Evolutionary conservation across 2,888 invertebrate species (phyloP).

Genomic region (Nephrotoma guestfalica): DNA sequence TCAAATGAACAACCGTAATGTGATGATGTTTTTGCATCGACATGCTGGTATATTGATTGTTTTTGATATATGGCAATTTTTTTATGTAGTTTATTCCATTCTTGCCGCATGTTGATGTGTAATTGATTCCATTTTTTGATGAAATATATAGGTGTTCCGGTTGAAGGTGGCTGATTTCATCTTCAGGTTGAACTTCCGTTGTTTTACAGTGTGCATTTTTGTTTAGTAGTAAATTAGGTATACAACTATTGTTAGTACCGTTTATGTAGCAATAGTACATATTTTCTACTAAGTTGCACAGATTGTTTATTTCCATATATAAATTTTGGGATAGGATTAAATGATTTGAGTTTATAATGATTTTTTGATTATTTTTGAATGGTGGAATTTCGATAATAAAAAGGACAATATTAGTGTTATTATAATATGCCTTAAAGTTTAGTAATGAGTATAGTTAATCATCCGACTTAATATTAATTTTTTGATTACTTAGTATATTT

Average conservation of each 20-base stretch:
- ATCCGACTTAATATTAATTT: background rate
- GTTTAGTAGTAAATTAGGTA: too few relatives aligned
- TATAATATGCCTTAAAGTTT: background rate
- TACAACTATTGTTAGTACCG: background rate
- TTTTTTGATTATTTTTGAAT: background rate
- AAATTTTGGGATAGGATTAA: background rate
- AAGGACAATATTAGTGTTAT: background rate
- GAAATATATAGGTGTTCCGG: background rate
- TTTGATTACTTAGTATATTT: background rate
- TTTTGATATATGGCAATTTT: too few relatives aligned
- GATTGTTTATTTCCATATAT: background rate
- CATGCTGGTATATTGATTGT: too few relatives aligned
- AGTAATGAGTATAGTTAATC: background rate
- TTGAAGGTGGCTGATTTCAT: too few relatives aligned
- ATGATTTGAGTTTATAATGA: background rate
- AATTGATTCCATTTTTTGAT: background rate
- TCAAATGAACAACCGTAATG: too few relatives aligned
- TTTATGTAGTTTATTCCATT: too few relatives aligned
- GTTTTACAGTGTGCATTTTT: too few relatives aligned
- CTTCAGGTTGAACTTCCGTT: too few relatives aligned
- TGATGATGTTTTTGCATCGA: too few relatives aligned
- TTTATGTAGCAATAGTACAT: background rate
- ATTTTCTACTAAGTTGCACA: background rate
- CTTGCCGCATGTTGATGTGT: too few relatives aligned
- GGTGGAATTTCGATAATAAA: too few relatives aligned